Evolutionary conservation across 37 sponge, comb jelly and placozoan genomes (phyloP), one percentile per base, ranked within the genome.

Genomic region (Hexactinellida sp.): DNA sequence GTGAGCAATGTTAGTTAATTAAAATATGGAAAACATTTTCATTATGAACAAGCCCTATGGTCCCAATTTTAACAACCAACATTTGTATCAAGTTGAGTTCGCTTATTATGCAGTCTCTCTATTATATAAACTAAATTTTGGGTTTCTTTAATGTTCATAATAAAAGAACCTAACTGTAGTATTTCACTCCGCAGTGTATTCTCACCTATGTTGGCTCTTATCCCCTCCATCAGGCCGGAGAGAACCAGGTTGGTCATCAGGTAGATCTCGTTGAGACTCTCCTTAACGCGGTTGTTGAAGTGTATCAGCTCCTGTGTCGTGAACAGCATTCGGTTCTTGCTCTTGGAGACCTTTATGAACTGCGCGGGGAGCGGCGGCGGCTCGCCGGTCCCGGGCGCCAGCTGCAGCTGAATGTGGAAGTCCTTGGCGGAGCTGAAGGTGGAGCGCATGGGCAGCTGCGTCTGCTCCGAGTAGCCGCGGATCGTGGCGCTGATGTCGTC

Each of bases 181-280:
- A 41, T 41, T 16, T 16, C 47, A 41, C 5, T 5, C 13, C 10
- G 47, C 47, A 41, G 47, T 41, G 47, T 41, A 25, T 7, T 25
- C 32, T 63, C 34, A 63, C 76, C 76, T 3, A 63, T 63, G 13
- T 63, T n/a, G 5, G 25, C 76, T 63, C 76, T 63, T 23, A 63
- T 63, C 32, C 76, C 76, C 25, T 63, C 76, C 76, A 63, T 63
- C 25, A 63, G 76, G 34, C 34, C 13, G 34, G 76, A 63, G 19
- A 63, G 76, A 3, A 63, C 76, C 3, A 63, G 76, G 63, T 95
- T 93, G 5, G 94, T 92, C 92, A 98, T 93, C 0, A 92, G 88
- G 86, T 98, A 98, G 37, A 98, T 95, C 38, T 95, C 99, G 86
- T 90, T 91, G 36, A 95, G 88, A 37, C 93, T 90, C 52, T 95